Percentiles rank a stretch among this genome's conserved stretches.
These are phyloP conservation scores for Pterocles gutturalis DNA, from an alignment of 2,113 vertebrate species.

Conservation along the genomic window DNA sequence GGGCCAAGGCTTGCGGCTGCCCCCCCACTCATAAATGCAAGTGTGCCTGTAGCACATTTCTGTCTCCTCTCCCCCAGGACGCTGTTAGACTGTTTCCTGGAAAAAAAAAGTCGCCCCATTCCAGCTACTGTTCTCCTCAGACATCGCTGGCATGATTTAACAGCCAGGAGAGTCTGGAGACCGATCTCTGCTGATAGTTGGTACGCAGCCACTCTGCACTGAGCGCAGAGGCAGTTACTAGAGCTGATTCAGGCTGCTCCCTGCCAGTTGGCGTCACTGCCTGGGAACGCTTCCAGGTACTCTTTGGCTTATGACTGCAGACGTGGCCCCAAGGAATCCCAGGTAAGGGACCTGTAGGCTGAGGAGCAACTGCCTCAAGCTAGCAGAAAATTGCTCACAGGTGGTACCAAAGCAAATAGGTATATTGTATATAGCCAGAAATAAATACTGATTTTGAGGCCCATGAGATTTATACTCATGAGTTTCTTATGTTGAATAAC, in stretches of 20 bases:
- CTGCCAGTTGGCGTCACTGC: not conserved
- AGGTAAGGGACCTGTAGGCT: not conserved
- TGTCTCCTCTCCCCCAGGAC: not conserved
- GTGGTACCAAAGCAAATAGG: not conserved
- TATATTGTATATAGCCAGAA: not conserved
- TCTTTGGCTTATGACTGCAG: not conserved
- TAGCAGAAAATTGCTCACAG: not conserved
- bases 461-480: not conserved
- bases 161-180: not conserved
- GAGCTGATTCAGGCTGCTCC: not conserved
- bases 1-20: not conserved
- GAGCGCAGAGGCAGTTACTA: not conserved
- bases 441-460: not conserved
- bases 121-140: not conserved
- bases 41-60: not conserved
- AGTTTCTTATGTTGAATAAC: not conserved
- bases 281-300: not conserved
- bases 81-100: not conserved
- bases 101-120: rapidly evolving
- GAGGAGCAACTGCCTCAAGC: not conserved
- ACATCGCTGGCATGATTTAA: not conserved
- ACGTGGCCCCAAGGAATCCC: not conserved
- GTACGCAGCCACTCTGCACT: not conserved
- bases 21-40: not conserved
- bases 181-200: not conserved